Percentiles rank a stretch among this genome's conserved stretches.
Evolutionary conservation across 2,797 vertebrate genomes (phyloP).

Genomic region (Peromyscus nudipes): DNA sequence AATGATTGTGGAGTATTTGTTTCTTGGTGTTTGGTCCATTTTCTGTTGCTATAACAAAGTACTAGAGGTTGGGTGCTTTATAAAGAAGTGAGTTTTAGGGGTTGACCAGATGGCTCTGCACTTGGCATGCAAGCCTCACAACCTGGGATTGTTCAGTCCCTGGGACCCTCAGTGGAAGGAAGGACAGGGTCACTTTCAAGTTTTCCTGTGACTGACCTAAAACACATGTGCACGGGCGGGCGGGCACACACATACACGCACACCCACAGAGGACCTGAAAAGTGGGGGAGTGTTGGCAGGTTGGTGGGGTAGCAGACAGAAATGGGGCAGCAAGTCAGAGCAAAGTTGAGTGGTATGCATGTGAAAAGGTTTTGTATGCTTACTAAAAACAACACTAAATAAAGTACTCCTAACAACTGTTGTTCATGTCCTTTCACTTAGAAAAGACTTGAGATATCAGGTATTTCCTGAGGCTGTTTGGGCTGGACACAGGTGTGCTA

Average conservation of each 20-base stretch:
- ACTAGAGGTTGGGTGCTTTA: not conserved
- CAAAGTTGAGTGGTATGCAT: not conserved
- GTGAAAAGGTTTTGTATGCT: not conserved
- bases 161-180: not conserved
- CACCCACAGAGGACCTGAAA: not conserved
- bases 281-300: not conserved
- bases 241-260: not conserved
- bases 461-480: not conserved
- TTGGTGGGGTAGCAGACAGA: not conserved
- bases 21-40: slow-evolving; percentile 51
- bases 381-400: not conserved
- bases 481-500: not conserved
- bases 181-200: not conserved
- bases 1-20: slow-evolving; percentile 73
- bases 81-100: not conserved
- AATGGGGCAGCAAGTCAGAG: not conserved
- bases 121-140: not conserved
- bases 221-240: rapidly evolving
- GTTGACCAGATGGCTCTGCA: not conserved
- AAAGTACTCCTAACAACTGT: not conserved
- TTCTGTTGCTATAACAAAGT: not conserved
- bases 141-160: not conserved
- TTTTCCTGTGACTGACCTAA: not conserved
- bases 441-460: not conserved
- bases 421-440: not conserved